Base-by-base conservation (phyloP, 1,140 invertebrate species). In the Portunus trituberculatus region DNA sequence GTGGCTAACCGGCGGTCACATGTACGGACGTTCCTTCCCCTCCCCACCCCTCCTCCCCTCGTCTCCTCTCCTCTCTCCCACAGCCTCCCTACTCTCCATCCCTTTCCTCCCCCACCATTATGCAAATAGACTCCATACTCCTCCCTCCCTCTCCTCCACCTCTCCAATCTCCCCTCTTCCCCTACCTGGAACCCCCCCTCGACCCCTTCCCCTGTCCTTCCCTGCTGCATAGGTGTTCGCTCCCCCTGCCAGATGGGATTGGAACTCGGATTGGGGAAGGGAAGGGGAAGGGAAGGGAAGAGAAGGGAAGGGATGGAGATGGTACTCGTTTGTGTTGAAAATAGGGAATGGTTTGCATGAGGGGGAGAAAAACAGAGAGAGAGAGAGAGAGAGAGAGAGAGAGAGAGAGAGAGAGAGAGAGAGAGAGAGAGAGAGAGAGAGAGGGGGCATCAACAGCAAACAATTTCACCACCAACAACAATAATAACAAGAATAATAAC, bases 321-420 rank as follows among this genome's bases (percentile, higher is more conserved):
- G 28, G 0, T 31, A 20, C 32, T 29, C 32, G 28, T 86, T 29
- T 31, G n/a, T 14, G 32, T 39, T 86, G 84, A 31, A 86, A 39
- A 31, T 86, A 39, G 32, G 84, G 32, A 39, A 86, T 29, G 32
- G 84, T 31, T 12, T 31, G 84, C 12, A 39, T 6, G 31, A 46
- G 39, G 10, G 89, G 45, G 16, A 48, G 89, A 28, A 48, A 91
- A 59, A 48, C 29, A 2, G 91, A 76, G 67, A 28, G 67, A 28
- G 67, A 28, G 91, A 28, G 90, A 67, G 29, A 92, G 91, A 59
- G 29, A 92, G n/a, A 82, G 28, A 67, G 48, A 92, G 48, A 89
- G 29, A 89, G 87, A 89, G 29, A 89, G 87, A n/a, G 46, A 59
- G 31, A 84, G 31, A 84, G 83, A 84, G 31, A 84, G 83, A 84